These are phyloP conservation scores for Aphelinus atriplicis DNA, from an alignment of 1,140 invertebrate species.

Conservation along the genomic window DNA sequence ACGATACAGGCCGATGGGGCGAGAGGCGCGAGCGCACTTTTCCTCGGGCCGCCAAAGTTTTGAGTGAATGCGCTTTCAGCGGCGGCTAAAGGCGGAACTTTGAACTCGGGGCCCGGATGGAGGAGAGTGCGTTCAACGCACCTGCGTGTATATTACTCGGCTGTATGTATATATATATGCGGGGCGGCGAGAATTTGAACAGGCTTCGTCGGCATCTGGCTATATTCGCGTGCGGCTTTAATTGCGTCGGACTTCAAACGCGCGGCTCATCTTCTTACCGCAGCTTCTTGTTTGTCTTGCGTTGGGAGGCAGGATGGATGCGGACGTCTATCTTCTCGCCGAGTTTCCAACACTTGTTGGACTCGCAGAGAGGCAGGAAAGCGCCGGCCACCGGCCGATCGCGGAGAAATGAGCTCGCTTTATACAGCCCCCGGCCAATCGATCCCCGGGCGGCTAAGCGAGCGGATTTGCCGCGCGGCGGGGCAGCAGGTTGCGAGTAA, in stretches of 20 bases:
- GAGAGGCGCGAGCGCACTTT: too few relatives aligned
- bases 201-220: neutral
- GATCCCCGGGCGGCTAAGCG: neutral
- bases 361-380: constrained; percentile 6
- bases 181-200: neutral
- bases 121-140: neutral
- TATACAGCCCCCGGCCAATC: neutral
- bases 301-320: constrained; percentile 1
- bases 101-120: too few relatives aligned
- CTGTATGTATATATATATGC: neutral
- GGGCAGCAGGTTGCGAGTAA: neutral
- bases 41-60: too few relatives aligned
- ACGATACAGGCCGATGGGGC: too few relatives aligned
- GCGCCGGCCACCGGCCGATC: constrained; percentile 17
- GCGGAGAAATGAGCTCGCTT: neutral
- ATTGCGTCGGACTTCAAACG: neutral
- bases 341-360: constrained; percentile 39
- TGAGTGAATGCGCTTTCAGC: too few relatives aligned
- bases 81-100: too few relatives aligned
- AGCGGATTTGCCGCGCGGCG: neutral
- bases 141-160: neutral
- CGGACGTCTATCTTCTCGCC: constrained; percentile 20
- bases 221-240: neutral
- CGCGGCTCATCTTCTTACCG: constrained; percentile 21
- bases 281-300: constrained; percentile 25